phyloP scores from a whole-genome alignment of 1,140 invertebrate genomes.

The Rhynchophorus ferrugineus region DNA sequence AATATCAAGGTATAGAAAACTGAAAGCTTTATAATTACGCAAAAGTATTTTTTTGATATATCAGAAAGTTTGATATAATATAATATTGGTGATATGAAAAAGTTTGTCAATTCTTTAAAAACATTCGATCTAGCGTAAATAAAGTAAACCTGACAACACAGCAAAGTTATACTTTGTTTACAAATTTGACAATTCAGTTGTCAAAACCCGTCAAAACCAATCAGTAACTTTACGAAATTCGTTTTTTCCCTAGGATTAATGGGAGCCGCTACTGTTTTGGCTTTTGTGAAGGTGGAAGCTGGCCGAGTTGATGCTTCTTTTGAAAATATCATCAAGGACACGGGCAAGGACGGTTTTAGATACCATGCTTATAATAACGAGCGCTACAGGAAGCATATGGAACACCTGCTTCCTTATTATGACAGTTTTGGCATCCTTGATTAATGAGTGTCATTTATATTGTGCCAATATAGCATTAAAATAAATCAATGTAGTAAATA shows the following conservation, averaged over 20 bases:
- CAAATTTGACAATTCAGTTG: background rate
- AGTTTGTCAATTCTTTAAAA: too few relatives aligned
- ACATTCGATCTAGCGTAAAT: too few relatives aligned
- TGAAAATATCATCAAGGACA: conserved; percentile 28
- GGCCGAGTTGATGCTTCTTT: conserved; percentile 29
- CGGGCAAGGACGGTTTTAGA: conserved; percentile 26
- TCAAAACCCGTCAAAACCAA: too few relatives aligned
- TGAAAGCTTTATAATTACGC: too few relatives aligned
- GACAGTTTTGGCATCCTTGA: conserved; percentile 31
- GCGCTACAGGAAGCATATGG: conserved; percentile 28
- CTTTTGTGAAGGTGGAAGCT: conserved; percentile 28
- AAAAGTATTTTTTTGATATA: too few relatives aligned
- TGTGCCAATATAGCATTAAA: too few relatives aligned
- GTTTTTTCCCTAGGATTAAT: conserved; percentile 24
- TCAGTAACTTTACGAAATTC: background rate
- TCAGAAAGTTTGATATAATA: too few relatives aligned
- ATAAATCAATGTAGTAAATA: too few relatives aligned
- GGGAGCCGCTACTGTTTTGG: conserved; percentile 27
- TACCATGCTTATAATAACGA: conserved; percentile 34
- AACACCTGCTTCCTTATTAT: conserved; percentile 30
- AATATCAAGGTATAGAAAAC: too few relatives aligned
- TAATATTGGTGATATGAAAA: too few relatives aligned
- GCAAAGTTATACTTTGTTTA: too few relatives aligned
- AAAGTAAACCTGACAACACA: too few relatives aligned
- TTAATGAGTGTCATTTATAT: conserved; percentile 4